Percentiles rank a stretch among this genome's conserved stretches.
Conservation (phyloP, 2,888 invertebrate species). For the Leptinotarsa juncta region DNA sequence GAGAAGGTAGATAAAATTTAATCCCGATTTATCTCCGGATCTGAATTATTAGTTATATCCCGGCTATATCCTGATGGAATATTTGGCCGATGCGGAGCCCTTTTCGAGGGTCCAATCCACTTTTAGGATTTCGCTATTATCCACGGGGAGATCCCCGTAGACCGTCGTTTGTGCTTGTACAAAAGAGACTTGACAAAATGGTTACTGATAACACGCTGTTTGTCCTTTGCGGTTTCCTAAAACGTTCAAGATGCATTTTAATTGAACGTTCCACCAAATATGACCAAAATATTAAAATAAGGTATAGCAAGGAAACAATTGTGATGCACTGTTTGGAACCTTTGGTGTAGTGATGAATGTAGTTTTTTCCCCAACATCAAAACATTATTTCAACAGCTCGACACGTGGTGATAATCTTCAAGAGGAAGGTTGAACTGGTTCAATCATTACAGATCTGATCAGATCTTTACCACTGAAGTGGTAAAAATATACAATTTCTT, state of each 20-base stretch:
- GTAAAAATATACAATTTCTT: too few species aligned
- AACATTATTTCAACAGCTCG: too few species aligned
- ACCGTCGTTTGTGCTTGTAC: constrained; percentile 48
- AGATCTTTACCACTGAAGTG: too few species aligned
- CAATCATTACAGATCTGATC: too few species aligned
- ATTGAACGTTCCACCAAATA: not conserved
- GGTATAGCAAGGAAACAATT: too few species aligned
- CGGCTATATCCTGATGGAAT: constrained; percentile 52
- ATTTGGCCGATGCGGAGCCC: constrained; percentile 48
- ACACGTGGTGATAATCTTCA: too few species aligned
- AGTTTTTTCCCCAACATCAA: too few species aligned
- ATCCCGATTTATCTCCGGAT: constrained; percentile 52
- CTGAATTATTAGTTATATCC: constrained; percentile 55
- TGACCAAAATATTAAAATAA: too few species aligned
- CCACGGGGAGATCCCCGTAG: constrained; percentile 55
- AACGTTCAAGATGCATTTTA: constrained; percentile 30
- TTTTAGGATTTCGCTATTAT: constrained; percentile 57
- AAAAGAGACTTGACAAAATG: constrained; percentile 59
- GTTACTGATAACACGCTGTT: constrained; percentile 56
- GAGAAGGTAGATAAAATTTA: constrained; percentile 46
- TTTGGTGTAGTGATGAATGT: too few species aligned
- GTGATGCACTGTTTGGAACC: too few species aligned
- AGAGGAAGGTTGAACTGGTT: too few species aligned
- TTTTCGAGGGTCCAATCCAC: constrained; percentile 54
- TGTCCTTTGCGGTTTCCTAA: constrained; percentile 21